These are phyloP conservation scores for Brenthis daphne DNA, from an alignment of 2,888 invertebrate species.

Conservation along the genomic window DNA sequence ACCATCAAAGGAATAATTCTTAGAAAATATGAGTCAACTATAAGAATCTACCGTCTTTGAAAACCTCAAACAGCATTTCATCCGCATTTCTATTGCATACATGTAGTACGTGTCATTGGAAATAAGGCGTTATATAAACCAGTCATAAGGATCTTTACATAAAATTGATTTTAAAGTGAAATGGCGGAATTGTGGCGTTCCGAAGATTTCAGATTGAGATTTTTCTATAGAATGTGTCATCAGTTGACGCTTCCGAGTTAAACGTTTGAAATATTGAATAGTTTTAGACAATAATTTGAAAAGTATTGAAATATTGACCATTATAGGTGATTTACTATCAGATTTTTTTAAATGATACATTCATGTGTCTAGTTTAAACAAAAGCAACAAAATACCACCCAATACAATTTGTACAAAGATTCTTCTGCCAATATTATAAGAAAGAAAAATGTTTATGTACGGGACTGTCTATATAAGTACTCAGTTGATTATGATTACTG, in stretches of 20 bases:
- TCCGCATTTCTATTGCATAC: conserved; percentile 32
- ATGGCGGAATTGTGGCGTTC: conserved; percentile 23
- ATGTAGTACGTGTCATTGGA: conserved; percentile 12
- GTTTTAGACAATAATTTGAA: conserved; percentile 10
- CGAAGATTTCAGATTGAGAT: conserved; percentile 36
- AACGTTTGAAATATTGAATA: conserved; percentile 5
- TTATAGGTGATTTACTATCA: neutral
- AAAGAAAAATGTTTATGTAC: too few species aligned
- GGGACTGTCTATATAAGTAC: too few species aligned
- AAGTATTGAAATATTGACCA: neutral
- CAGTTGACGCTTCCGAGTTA: conserved; percentile 23
- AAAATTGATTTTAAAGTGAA: conserved; percentile 28
- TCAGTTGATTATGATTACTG: too few species aligned
- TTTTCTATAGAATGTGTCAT: conserved; percentile 33
- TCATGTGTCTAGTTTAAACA: too few species aligned
- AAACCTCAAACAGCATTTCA: neutral
- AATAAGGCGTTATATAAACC: conserved; percentile 24
- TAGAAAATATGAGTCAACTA: too few species aligned
- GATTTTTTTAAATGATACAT: neutral
- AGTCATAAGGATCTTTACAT: conserved; percentile 23
- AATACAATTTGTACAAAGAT: too few species aligned
- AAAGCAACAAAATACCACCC: too few species aligned
- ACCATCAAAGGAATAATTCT: too few species aligned
- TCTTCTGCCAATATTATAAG: too few species aligned
- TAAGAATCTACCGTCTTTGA: neutral